Evolutionary conservation across 2,113 vertebrate genomes (phyloP).

Genomic region (Zootoca vivipara): DNA sequence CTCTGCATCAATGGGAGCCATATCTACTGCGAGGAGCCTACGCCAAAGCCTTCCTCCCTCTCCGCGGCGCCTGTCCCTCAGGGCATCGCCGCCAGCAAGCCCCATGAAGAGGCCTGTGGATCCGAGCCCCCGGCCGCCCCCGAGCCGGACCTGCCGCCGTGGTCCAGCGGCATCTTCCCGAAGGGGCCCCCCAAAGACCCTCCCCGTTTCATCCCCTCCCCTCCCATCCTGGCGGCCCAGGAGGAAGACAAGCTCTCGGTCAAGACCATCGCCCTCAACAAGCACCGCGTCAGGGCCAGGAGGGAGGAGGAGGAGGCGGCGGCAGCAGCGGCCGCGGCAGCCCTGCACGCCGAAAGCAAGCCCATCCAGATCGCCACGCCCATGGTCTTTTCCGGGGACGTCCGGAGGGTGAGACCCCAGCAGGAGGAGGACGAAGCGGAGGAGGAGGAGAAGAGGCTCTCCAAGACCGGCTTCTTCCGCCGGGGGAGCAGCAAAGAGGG

Average conservation of each 20-base stretch:
- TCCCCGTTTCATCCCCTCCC: constrained; percentile 57
- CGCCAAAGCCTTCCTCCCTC: constrained; percentile 64
- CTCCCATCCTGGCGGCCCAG: constrained; percentile 55
- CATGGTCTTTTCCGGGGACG: constrained; percentile 44
- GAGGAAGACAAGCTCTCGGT: constrained; percentile 77
- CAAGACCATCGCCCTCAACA: constrained; percentile 78
- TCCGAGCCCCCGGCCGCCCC: constrained; percentile 64
- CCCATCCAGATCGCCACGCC: constrained; percentile 63
- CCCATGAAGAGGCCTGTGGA: constrained; percentile 62
- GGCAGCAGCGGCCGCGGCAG: not conserved
- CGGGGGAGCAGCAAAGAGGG: constrained; percentile 72
- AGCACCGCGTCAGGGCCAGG: constrained; percentile 67
- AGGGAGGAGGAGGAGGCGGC: constrained; percentile 29
- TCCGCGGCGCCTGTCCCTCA: constrained; percentile 77
- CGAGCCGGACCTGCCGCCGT: not conserved
- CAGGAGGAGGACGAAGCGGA: constrained; percentile 61
- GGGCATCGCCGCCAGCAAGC: constrained; percentile 53
- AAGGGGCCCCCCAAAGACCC: constrained; percentile 70
- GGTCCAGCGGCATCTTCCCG: constrained; percentile 63
- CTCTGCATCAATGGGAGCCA: constrained; percentile 93
- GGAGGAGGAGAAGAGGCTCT: constrained; percentile 70
- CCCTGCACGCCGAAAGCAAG: constrained; percentile 56
- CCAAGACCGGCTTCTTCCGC: constrained; percentile 81
- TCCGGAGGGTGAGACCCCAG: constrained; percentile 47
- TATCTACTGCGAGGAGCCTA: constrained; percentile 73